Evolutionary conservation across 2,888 invertebrate species (phyloP), one percentile per base, ranked within the genome.

Genomic region (Athalia circularis): DNA sequence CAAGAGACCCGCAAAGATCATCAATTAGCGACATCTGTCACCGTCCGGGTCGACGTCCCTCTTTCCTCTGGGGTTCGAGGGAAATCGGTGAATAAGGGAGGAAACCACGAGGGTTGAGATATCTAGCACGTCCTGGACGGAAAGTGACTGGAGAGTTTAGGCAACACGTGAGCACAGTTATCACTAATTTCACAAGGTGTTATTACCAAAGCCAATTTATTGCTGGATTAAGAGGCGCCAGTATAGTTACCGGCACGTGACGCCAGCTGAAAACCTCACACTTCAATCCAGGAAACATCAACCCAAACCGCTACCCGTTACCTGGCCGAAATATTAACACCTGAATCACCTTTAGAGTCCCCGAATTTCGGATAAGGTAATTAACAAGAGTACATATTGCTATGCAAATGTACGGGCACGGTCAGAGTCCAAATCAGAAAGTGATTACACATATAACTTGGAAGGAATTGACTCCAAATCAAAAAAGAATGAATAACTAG

Each of bases 131-230:
- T 54, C 59, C 57, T 45, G 8, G 13, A 47, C 47, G 77, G 81
- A 79, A 80, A 79, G 82, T 80, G 81, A 80, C 80, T 80, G 80
- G 54, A 62, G 45, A 85, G 80, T 84, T 85, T 84, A 80, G 75
- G 84, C 81, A 81, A 83, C 83, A 80, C 83, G 82, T 85, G 84
- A 85, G 84, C 83, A 81, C 80, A 84, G 83, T 84, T 84, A 85
- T 84, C 85, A 81, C 82, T 85, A 85, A 85, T 85, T 85, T 82
- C 85, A 81, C 76, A 62, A 80, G 85, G 80, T 80, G 82, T 81
- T 83, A 84, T 85, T 85, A 83, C 79, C 72, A 68, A 70, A 81
- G 79, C 84, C 81, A 83, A 85, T 85, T 81, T 83, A 85, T 81
- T 79, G 83, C 64, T 77, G 82, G 80, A 82, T 85, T 85, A 85